Evolutionary conservation across 2,888 invertebrate genomes (phyloP), one percentile per base, ranked within the genome.

Genomic region (Xestia sexstrigata): DNA sequence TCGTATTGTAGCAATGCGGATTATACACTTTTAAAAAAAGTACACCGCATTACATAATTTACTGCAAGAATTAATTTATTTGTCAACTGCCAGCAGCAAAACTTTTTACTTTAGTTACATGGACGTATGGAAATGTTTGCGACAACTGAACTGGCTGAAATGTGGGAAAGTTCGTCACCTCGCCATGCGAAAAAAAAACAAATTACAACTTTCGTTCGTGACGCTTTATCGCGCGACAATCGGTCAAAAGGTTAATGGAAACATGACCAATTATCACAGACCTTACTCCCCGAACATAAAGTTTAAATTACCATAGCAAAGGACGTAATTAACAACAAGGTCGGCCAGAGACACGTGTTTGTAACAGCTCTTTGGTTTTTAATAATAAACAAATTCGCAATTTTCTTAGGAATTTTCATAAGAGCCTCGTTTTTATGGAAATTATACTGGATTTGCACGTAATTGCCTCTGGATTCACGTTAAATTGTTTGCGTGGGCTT

Each of bases 281-380:
- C 81, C 70, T 71, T 83, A 81, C 45, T 58, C 65, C 35, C 39
- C 66, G 0, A 35, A 11, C 1, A 66, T 80, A 80, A 71, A 79
- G 80, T 80, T 68, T 26, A 69, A 49, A 85, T 83, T 76, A 75
- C 39, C 69, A 58, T 52, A 65, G 30, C 78, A 76, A 65, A 70
- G 77, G 70, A 70, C 70, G 77, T 78, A 76, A 87, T 87, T 79
- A 87, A 76, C 76, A 84, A 39, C 82, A 88, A 86, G 88, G 84
- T 74, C 87, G 76, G 7, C 8, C 71, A 77, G 45, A 69, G 82
- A 79, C 88, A 88, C 77, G 81, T 80, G 81, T 79, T 83, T 78
- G 47, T 66, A 74, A 78, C 73, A 62, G 70, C 70, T 62, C 75
- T 81, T 81, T 78, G 68, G 42, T 79, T 81, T 80, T 82, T 87